Evolutionary conservation across 2,797 vertebrate genomes (phyloP).

Genomic region (Varecia variegata): DNA sequence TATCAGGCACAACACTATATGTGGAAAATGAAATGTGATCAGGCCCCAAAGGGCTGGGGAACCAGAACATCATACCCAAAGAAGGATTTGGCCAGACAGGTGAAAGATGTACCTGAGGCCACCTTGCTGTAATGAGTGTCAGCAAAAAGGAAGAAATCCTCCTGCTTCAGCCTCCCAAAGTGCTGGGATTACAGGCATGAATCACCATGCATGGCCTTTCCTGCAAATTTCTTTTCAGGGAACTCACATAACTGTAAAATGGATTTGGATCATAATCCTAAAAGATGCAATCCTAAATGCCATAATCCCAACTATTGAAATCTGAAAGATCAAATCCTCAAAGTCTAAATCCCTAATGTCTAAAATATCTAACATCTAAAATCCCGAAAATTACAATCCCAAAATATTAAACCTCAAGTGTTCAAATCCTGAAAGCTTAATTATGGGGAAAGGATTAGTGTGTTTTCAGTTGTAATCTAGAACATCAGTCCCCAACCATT

Average conservation of each 20-base stretch:
- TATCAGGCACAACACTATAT: neutral
- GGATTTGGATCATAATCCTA: neutral
- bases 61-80: neutral
- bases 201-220: neutral
- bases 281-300: neutral
- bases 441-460: too few species aligned
- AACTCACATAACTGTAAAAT: neutral
- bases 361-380: neutral
- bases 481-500: too few species aligned
- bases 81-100: neutral
- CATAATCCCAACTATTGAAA: neutral
- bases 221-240: neutral
- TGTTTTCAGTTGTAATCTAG: too few species aligned
- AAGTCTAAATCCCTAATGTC: neutral
- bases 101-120: neutral
- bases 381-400: neutral
- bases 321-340: neutral
- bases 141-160: neutral
- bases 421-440: too few species aligned
- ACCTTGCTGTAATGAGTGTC: neutral
- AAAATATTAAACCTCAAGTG: too few species aligned
- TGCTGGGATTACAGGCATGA: neutral
- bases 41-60: neutral
- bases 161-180: neutral
- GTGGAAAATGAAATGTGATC: neutral